Evolutionary conservation across 2,888 invertebrate species (phyloP).

Genomic region (Drosophila fungiperda): DNA sequence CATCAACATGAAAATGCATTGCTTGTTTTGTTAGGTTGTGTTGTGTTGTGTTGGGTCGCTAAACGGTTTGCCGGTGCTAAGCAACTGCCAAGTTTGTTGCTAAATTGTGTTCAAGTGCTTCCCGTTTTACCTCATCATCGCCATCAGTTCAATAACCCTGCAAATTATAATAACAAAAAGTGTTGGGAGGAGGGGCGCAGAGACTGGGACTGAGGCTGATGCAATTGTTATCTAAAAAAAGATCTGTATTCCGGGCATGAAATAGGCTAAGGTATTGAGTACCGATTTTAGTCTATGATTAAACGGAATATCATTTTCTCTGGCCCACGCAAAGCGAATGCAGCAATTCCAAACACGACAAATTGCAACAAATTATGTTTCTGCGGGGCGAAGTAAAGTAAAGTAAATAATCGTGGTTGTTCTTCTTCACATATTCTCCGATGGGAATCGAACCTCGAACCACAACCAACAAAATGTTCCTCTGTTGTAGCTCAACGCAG

Average conservation of each 20-base stretch:
- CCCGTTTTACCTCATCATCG: slow-evolving; percentile 36
- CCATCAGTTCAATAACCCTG: slow-evolving; percentile 59
- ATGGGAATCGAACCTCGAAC: slow-evolving; percentile 34
- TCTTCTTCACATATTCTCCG: not conserved
- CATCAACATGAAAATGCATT: slow-evolving; percentile 67
- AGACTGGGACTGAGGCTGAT: not conserved
- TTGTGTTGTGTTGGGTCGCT: slow-evolving; percentile 6
- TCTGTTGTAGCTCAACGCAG: slow-evolving; percentile 3
- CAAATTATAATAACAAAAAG: slow-evolving; percentile 12
- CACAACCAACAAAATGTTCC: not conserved
- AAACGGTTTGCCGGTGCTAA: slow-evolving; percentile 33
- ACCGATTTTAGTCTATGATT: slow-evolving; percentile 81
- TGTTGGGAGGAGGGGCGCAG: too few relatives aligned
- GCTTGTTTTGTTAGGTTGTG: slow-evolving; percentile 10
- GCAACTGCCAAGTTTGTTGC: slow-evolving; percentile 33
- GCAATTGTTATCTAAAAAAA: slow-evolving; percentile 3
- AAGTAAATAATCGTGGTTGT: not conserved
- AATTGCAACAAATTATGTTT: slow-evolving; percentile 52
- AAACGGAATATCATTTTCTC: slow-evolving; percentile 73
- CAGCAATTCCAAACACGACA: slow-evolving; percentile 64
- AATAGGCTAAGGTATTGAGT: slow-evolving; percentile 79
- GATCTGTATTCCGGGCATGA: slow-evolving; percentile 82
- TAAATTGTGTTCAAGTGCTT: slow-evolving; percentile 25
- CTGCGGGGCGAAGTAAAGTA: slow-evolving; percentile 42
- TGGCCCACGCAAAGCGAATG: slow-evolving; percentile 70